Base-by-base conservation (phyloP, 2,113 vertebrate species). In the Daphoenositta chrysoptera region DNA sequence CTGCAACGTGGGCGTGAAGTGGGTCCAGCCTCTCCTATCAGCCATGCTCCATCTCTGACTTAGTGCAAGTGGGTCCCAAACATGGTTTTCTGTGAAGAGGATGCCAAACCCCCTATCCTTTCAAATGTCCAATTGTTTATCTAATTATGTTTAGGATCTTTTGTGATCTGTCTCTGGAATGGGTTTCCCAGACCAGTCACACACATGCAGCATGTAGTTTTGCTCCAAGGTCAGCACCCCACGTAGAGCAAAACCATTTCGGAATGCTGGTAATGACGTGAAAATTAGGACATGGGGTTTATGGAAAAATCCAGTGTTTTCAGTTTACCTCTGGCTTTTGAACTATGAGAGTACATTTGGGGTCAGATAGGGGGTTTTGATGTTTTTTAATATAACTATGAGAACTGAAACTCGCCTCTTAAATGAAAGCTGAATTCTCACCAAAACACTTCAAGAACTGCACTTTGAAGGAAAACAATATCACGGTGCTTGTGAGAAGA, bases 201-300 rank as follows among this genome's bases (percentile, higher is more conserved):
- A 69, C 22, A 24, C 35, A 13, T 4, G 2, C 6, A 30, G 28
- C 1, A 1, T 21, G 26, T 1, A 5, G 9, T 31, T 70, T 37
- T 47, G 35, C 27, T 31, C 1, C 0, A 9, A 64, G 50, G 26
- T n/a, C 47, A 33, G 76, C 2, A 4, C 15, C 22, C 60, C 1
- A 0, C 18, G 42, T 11, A 27, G 24, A 44, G 20, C 35, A 53
- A 45, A 85, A 65, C 16, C 12, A 15, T 20, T 48, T 19, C 3
- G 16, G 35, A 80, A 31, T 23, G 1, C 2, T 7, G 40, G 26
- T 20, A 39, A 39, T 6, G 2, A 35, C 16, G 9, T 23, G 35
- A 60, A 35, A 51, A 73, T 15, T 4, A 44, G 45, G 37, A 60
- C 19, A 27, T 4, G 14, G 10, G 37, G 56, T 14, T 85, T 50